Evolutionary conservation across 2,797 vertebrate species (phyloP).

Genomic region (Chelon labrosus): DNA sequence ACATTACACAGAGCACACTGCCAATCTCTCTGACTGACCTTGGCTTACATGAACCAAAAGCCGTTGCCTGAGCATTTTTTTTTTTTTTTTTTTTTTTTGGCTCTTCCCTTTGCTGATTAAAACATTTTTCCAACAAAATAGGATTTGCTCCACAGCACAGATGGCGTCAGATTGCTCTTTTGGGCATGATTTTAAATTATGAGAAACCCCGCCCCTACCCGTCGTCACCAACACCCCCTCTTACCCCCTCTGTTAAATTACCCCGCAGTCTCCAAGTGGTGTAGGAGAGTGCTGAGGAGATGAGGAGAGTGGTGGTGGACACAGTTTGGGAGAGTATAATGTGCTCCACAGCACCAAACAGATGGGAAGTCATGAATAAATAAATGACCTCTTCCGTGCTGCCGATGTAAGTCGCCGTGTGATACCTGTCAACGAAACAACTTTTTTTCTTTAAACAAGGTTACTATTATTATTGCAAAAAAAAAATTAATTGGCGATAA

Average conservation of each 20-base stretch:
- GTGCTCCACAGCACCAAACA: slow-evolving; percentile 29
- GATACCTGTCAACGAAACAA: background rate
- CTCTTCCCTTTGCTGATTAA: slow-evolving; percentile 53
- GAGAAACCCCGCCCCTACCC: slow-evolving; percentile 28
- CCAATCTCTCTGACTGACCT: slow-evolving; percentile 55
- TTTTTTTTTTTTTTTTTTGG: background rate
- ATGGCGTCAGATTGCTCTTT: slow-evolving; percentile 72
- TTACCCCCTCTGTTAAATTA: slow-evolving; percentile 4
- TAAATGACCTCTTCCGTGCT: slow-evolving; percentile 45
- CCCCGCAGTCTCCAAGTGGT: slow-evolving; percentile 12
- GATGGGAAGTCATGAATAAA: slow-evolving; percentile 64
- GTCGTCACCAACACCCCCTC: background rate
- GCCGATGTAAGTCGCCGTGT: background rate
- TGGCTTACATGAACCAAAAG: slow-evolving; percentile 38
- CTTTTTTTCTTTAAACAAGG: background rate
- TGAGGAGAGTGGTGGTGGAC: slow-evolving; percentile 22
- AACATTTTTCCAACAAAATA: slow-evolving; percentile 51
- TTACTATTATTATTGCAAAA: background rate
- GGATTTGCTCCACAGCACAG: slow-evolving; percentile 65
- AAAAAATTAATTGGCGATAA: background rate
- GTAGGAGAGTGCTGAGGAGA: slow-evolving; percentile 10
- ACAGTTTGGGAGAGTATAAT: slow-evolving; percentile 40
- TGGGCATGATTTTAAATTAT: slow-evolving; percentile 36
- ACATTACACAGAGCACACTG: background rate
- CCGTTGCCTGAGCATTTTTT: background rate